Percentiles rank a stretch among this genome's conserved stretches.
These are phyloP conservation scores for Tetragonisca angustula DNA, from an alignment of 2,888 invertebrate genomes.

Conservation along the genomic window DNA sequence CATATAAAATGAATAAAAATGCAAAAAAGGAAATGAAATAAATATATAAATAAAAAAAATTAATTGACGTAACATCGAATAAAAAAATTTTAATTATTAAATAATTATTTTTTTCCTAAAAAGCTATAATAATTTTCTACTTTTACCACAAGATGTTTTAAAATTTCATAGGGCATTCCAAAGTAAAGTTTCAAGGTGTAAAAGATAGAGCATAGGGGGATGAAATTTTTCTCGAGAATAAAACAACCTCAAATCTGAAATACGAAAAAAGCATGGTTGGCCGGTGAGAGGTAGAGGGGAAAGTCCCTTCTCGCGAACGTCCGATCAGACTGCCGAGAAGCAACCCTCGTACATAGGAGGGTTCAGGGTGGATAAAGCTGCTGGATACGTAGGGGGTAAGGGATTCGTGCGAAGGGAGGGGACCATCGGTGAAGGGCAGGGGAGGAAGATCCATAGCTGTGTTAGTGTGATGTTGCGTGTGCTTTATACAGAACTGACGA, in stretches of 20 bases:
- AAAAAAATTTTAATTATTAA: not conserved
- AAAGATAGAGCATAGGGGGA: not conserved
- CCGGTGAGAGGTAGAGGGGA: conserved; percentile 37
- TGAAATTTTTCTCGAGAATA: conserved; percentile 26
- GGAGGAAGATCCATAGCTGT: conserved; percentile 29
- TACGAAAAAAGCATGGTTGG: conserved; percentile 40
- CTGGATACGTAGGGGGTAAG: conserved; percentile 68
- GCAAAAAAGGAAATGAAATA: not conserved
- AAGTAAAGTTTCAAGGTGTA: not conserved
- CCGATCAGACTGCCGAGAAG: conserved; percentile 62
- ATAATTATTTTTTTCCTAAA: not conserved
- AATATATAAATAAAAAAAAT: not conserved
- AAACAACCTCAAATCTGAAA: conserved; percentile 45
- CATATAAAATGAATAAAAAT: not conserved
- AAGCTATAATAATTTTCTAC: not conserved
- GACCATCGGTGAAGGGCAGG: conserved; percentile 45
- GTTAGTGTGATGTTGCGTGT: conserved; percentile 40
- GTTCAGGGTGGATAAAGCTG: conserved; percentile 72
- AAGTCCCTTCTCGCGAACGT: conserved; percentile 55
- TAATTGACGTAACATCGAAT: not conserved
- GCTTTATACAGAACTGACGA: conserved; percentile 22
- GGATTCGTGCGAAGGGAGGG: conserved; percentile 60
- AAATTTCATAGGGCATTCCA: too few relatives aligned
- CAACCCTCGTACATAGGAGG: conserved; percentile 68
- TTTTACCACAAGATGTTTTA: not conserved